Base-by-base conservation (phyloP, 1,140 invertebrate genomes). In the Notospermus geniculatus region DNA sequence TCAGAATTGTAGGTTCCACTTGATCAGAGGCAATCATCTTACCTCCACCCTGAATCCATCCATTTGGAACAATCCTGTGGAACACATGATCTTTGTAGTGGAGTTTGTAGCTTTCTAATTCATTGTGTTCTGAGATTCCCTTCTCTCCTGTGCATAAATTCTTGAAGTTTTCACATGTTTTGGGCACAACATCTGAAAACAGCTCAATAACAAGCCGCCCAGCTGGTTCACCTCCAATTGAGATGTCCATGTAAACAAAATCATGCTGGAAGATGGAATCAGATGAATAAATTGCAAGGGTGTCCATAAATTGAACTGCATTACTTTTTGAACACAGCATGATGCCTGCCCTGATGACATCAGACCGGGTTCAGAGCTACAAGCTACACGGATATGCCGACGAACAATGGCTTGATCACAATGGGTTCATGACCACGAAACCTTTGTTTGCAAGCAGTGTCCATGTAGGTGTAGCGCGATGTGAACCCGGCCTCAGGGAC, bases 91-190 rank as follows among this genome's bases (percentile, higher is more conserved):
- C 70, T 62, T 75, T 62, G 64, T 78, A 82, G 45, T 66, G 43
- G 19, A 81, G 66, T 15, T 69, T 70, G 57, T 71, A 71, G 27
- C 27, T 57, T n/a, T 50, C 46, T 19, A 50, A 27, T 57, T 71
- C 73, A 27, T 68, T 66, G 7, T 70, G 54, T 61, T 68, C 56
- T 17, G 76, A 71, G 30, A 57, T 60, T 9, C 76, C 78, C 50
- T 74, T 72, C 57, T 78, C 75, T 41, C 93, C 93, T 0, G 92
- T 95, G 75, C 93, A 96, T 1, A 97, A 74, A 2, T 87, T 87
- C 70, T 91, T 85, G 81, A 97, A 97, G 83, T 97, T 97, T 82
- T 95, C 91, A 52, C 89, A 91, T 0, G 95, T 97, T 73, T 89
- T 91, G 2, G 93, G 93, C 2, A 91, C 91, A 4, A 88, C 87